Conservation (phyloP, 2,888 invertebrate genomes). For the Tachystola acroxantha region DNA sequence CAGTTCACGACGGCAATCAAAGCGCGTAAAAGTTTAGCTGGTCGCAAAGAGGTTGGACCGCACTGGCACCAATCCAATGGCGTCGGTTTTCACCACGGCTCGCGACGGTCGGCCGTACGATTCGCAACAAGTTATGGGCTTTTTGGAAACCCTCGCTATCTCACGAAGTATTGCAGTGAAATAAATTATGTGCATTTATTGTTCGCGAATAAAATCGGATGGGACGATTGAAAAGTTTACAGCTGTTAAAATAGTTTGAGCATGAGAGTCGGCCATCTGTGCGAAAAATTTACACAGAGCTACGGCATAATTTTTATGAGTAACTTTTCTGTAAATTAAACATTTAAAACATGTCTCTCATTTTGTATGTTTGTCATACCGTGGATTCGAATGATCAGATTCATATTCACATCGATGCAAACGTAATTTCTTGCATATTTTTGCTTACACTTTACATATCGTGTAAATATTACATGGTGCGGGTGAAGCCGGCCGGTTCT, state of each 20-base stretch:
- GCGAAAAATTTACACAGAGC: no score
- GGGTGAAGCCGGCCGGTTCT: no score
- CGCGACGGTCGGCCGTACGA: conserved; percentile 26
- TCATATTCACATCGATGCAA: no score
- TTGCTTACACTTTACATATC: no score
- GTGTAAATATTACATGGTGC: no score
- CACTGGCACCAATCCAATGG: conserved; percentile 45
- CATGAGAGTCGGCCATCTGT: no score
- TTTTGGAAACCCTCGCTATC: conserved; percentile 22
- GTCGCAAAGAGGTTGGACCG: conserved; percentile 31
- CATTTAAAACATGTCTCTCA: no score
- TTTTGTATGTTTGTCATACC: no score
- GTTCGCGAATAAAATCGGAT: background rate
- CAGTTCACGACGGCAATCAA: conserved; percentile 17
- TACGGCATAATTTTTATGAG: no score
- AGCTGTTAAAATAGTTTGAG: background rate
- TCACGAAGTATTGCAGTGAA: conserved; percentile 2
- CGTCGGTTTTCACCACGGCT: conserved; percentile 44
- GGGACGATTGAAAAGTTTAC: background rate
- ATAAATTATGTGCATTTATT: conserved; percentile 8
- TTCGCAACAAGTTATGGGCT: conserved; percentile 50
- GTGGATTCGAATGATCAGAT: no score
- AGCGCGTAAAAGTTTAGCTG: conserved; percentile 32
- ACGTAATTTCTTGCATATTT: no score
- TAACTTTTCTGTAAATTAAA: no score